Base-by-base conservation (phyloP, 1,140 invertebrate genomes). In the Drosophila seguyi region DNA sequence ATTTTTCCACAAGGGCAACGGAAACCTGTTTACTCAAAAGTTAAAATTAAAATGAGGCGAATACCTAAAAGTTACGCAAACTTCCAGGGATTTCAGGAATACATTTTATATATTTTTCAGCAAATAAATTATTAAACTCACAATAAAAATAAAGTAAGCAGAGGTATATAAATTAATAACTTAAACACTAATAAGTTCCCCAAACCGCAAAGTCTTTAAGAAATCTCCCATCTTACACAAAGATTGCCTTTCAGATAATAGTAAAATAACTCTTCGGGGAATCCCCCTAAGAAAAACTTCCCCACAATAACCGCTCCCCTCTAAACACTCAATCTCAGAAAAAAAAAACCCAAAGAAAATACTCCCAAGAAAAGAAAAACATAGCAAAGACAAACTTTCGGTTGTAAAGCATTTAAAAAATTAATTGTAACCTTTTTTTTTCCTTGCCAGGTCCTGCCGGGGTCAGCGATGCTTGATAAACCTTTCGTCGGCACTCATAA, bases 401-500 rank as follows among this genome's bases (percentile, higher is more conserved):
- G 61, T 44, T 82, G 79, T 78, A 78, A 82, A 82, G 79, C 74
- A 82, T 82, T 82, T 83, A 78, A 82, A 82, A 82, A 83, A 82
- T 83, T 82, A 82, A 82, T 82, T 79, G 80, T 55, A 58, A 65
- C 80, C 80, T 42, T 52, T 68, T 31, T 34, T 29, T 45, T 36
- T n/a, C n/a, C n/a, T n/a, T 6, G 2, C 16, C 7, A n/a, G 6
- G 6, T 10, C 29, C 18, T 31, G 3, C 2, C 20, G 18, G 25
- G 25, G 47, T 42, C 36, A 36, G 52, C 59, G 48, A 47, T 60
- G 65, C 18, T 60, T 58, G 79, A 81, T 81, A 81, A 81, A 72
- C 79, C 79, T 82, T 81, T 81, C 73, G 41, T 44, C 52, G 53
- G 45, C 27, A 38, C 38, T 58, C 65, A 78, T 71, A 69, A 71